These are phyloP conservation scores for Isaurus tuberculatus DNA, from an alignment of 92 coral and sea anemone genomes.

Conservation along the genomic window DNA sequence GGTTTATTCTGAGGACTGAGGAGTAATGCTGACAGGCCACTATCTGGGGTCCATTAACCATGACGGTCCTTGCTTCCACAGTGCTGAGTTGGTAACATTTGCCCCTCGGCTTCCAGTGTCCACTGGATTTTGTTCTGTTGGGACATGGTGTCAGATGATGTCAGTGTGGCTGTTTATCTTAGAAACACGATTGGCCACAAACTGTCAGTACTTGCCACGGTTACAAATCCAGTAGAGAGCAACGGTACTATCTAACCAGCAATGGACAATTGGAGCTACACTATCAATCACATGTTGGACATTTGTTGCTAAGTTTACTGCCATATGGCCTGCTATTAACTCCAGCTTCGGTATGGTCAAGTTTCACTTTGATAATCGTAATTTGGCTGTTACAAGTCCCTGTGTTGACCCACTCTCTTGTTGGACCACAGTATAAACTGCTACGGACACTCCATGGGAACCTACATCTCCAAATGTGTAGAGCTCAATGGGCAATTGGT, in stretches of 20 bases:
- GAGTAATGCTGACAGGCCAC: not conserved
- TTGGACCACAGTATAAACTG: constrained; percentile 36
- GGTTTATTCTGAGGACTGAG: not conserved
- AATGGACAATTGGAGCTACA: constrained; percentile 8
- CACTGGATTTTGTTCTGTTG: constrained; percentile 32
- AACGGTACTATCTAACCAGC: constrained; percentile 48
- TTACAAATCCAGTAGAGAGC: constrained; percentile 34
- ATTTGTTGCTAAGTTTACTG: constrained; percentile 29
- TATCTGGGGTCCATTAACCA: not conserved
- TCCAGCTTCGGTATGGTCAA: not conserved
- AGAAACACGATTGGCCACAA: not conserved
- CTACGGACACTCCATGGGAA: constrained; percentile 30
- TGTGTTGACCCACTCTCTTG: constrained; percentile 23
- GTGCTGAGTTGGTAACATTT: constrained; percentile 11
- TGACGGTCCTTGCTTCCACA: constrained; percentile 7
- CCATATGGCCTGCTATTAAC: constrained; percentile 35
- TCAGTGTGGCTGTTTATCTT: no score
- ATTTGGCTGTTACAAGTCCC: not conserved
- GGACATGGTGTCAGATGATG: constrained; percentile 32
- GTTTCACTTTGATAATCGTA: not conserved
- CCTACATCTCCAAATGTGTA: constrained; percentile 55
- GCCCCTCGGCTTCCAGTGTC: constrained; percentile 43
- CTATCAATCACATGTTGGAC: constrained; percentile 11
- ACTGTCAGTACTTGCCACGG: constrained; percentile 27
- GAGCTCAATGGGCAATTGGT: constrained; percentile 17